A percentile compares a stretch with the other conserved stretches of the same genome.
phyloP scores from a whole-genome alignment of 2,888 invertebrate species.

The Cistogaster globosa region DNA sequence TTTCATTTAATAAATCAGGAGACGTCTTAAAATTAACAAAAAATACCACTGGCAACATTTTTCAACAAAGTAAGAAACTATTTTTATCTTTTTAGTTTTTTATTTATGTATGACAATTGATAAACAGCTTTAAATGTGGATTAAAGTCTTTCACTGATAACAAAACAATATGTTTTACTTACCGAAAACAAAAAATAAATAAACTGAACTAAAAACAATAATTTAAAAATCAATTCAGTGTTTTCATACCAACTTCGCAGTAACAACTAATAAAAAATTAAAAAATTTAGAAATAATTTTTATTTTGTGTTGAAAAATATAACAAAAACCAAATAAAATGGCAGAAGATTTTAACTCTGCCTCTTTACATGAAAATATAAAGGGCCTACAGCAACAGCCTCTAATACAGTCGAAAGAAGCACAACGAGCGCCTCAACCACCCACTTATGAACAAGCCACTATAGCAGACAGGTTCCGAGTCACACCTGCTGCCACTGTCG shows the following conservation, averaged over 20 bases:
- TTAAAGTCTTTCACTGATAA: slow-evolving; percentile 60
- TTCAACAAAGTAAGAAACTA: slow-evolving; percentile 13
- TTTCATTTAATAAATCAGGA: too few species aligned
- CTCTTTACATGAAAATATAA: slow-evolving; percentile 72
- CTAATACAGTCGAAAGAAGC: slow-evolving; percentile 61
- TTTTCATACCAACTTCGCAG: slow-evolving; percentile 31
- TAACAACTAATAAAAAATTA: slow-evolving; percentile 24
- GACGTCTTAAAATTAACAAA: too few species aligned
- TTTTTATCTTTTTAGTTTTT: neutral
- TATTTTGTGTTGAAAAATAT: too few species aligned
- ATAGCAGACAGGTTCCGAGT: slow-evolving; percentile 65
- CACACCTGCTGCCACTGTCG: slow-evolving; percentile 57
- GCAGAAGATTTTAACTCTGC: slow-evolving; percentile 65
- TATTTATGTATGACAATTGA: slow-evolving; percentile 23
- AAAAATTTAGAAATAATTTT: neutral
- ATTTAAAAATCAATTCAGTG: slow-evolving; percentile 53
- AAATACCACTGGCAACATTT: neutral
- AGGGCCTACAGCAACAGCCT: slow-evolving; percentile 72
- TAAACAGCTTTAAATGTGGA: slow-evolving; percentile 59
- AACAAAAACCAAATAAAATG: slow-evolving; percentile 33
- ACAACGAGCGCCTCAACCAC: slow-evolving; percentile 62
- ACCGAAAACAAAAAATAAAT: slow-evolving; percentile 8
- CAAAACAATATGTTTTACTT: slow-evolving; percentile 21
- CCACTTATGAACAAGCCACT: slow-evolving; percentile 78
- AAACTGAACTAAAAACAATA: neutral